These are phyloP conservation scores for Phyllotis vaccarum DNA, from an alignment of 2,797 vertebrate species.

Conservation along the genomic window DNA sequence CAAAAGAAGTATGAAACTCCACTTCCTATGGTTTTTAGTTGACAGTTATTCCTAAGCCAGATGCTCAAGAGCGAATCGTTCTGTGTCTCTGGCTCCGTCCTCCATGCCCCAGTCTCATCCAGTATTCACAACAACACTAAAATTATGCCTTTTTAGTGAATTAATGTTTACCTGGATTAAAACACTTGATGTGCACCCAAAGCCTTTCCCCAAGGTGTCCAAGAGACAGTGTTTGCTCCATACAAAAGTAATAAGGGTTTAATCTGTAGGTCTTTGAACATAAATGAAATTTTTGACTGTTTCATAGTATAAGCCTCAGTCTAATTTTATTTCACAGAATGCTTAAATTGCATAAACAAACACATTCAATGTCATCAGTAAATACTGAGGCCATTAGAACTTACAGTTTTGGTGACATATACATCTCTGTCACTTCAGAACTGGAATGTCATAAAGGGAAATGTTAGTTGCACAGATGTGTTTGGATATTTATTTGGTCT, in stretches of 20 bases:
- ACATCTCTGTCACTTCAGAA: not conserved
- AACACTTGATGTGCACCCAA: not conserved
- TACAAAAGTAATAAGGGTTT: not conserved
- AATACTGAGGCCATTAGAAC: not conserved
- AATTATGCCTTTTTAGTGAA: not conserved
- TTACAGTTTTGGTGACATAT: not conserved
- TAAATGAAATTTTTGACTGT: not conserved
- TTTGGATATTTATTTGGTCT: not conserved
- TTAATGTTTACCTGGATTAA: slow-evolving; percentile 19
- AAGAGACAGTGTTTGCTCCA: not conserved
- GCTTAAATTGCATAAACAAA: slow-evolving; percentile 4
- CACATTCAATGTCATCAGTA: not conserved
- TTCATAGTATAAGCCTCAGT: not conserved
- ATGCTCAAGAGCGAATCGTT: not conserved
- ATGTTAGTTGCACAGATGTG: not conserved
- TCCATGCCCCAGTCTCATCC: not conserved
- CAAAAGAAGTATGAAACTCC: slow-evolving; percentile 38
- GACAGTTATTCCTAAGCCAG: not conserved
- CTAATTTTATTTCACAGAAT: slow-evolving; percentile 18
- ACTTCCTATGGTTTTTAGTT: not conserved
- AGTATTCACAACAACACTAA: not conserved
- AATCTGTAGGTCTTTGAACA: not conserved
- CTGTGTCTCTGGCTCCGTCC: not conserved
- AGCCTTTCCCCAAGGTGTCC: not conserved
- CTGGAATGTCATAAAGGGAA: not conserved